Base-by-base conservation (phyloP, 2,797 vertebrate species). In the Hoplostethus atlanticus region DNA sequence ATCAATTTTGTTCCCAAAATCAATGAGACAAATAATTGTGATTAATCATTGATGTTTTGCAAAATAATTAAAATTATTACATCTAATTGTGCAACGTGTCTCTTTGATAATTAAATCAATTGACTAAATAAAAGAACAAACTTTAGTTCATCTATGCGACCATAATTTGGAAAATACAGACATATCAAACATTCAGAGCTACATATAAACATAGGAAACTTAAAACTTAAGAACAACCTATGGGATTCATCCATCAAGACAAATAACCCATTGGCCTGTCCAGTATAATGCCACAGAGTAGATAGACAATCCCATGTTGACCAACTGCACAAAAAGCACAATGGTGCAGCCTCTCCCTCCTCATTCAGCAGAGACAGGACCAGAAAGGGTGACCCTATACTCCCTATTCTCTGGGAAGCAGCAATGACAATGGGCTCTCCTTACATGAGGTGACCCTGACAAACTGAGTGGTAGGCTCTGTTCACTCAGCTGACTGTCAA, bases 401-500 rank as follows among this genome's bases (percentile, higher is more conserved):
- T 51, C 21, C 0, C 50, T 47, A 42, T 51, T 74, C 2, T 60
- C 9, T 25, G 48, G 12, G 52, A 60, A 56, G 21, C 51, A 56
- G 13, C 15, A 4, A 53, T 4, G 50, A 72, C 16, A 46, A 68
- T 12, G 1, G 28, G 28, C 6, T 38, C 46, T 40, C 55, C 57
- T 53, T 59, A 58, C 21, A 53, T 52, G 15, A 77, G 60, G 21
- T 56, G 54, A 71, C 69, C 52, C 42, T 62, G 69, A 53, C 58
- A 64, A 59, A 71, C 4, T 48, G 5, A 81, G 17, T n/a, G 10
- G n/a, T 51, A 50, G 40, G 6, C 46, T 67, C 34, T 60, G 48
- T 51, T 75, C 47, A 44, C 36, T 58, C 76, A 40, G 16, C n/a
- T 60, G 9, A 71, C 11, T 17, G n/a, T 57, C 21, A 25, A 53